Percentiles rank a stretch among this genome's conserved stretches.
These are phyloP conservation scores for Erebia ligea DNA, from an alignment of 2,888 invertebrate genomes.

Conservation along the genomic window DNA sequence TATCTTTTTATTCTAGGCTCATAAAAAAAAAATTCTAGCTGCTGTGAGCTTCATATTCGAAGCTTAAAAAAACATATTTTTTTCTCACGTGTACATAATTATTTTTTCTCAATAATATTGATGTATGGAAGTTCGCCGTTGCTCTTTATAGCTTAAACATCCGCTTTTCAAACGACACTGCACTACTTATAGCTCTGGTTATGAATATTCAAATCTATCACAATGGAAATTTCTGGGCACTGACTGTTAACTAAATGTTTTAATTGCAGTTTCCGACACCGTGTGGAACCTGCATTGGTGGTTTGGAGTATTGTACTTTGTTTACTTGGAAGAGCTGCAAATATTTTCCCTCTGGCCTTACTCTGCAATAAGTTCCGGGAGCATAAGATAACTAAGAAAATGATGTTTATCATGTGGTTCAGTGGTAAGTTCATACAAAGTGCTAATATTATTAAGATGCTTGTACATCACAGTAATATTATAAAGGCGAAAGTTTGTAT, in stretches of 20 bases:
- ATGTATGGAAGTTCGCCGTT: no score
- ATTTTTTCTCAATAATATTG: no score
- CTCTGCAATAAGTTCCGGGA: conserved; percentile 98
- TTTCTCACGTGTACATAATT: no score
- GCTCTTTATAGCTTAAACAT: no score
- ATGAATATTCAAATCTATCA: background rate
- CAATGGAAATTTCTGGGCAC: no score
- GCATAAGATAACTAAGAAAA: conserved; percentile 98
- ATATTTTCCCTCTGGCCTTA: conserved; percentile 97
- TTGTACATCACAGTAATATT: background rate
- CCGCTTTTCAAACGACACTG: no score
- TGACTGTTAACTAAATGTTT: background rate
- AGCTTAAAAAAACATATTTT: no score
- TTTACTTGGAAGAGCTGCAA: conserved; percentile 96
- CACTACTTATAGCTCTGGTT: no score
- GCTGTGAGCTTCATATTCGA: no score
- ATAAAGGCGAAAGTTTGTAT: background rate
- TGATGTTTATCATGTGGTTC: conserved; percentile 99
- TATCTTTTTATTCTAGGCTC: no score
- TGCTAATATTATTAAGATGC: no score
- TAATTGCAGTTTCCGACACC: conserved; percentile 93
- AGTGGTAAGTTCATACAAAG: conserved; percentile 84
- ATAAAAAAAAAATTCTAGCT: no score
- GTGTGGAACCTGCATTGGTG: conserved; percentile 95
- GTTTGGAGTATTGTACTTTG: conserved; percentile 97